These are phyloP conservation scores for Coelinius sp. DNA, from an alignment of 2,888 invertebrate species.

Conservation along the genomic window DNA sequence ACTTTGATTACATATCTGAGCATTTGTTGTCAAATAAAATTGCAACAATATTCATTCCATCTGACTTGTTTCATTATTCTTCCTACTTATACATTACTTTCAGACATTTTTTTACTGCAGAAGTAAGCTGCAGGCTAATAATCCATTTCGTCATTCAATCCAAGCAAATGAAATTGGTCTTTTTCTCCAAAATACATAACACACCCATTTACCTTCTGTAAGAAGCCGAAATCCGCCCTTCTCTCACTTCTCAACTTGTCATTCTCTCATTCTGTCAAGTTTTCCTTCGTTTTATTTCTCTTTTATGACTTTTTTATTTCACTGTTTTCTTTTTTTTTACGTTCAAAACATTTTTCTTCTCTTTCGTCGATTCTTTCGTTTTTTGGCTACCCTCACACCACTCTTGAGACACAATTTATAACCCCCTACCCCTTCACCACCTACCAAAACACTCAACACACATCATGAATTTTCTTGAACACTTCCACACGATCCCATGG, in stretches of 20 bases:
- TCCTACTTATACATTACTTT: no score
- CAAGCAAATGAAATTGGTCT: no score
- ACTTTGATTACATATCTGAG: slow-evolving; percentile 8
- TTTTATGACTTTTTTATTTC: slow-evolving; percentile 68
- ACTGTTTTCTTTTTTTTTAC: slow-evolving; percentile 65
- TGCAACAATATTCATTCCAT: neutral
- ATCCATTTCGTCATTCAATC: no score
- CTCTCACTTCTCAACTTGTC: no score
- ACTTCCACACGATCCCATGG: slow-evolving; percentile 27
- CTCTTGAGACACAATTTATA: slow-evolving; percentile 49
- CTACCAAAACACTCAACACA: neutral
- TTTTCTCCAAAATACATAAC: no score
- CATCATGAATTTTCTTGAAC: slow-evolving; percentile 10
- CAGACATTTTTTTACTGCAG: no score
- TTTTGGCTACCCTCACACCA: slow-evolving; percentile 45
- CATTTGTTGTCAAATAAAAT: neutral
- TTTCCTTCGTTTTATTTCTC: slow-evolving; percentile 53
- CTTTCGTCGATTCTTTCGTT: slow-evolving; percentile 21
- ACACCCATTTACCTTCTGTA: no score
- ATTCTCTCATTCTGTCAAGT: neutral
- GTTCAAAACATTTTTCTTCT: slow-evolving; percentile 17
- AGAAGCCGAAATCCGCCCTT: no score
- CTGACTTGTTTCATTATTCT: neutral
- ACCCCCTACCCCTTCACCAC: slow-evolving; percentile 34
- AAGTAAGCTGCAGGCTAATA: no score